Base-by-base conservation (phyloP, 2,888 invertebrate genomes). In the Lasius platythorax region DNA sequence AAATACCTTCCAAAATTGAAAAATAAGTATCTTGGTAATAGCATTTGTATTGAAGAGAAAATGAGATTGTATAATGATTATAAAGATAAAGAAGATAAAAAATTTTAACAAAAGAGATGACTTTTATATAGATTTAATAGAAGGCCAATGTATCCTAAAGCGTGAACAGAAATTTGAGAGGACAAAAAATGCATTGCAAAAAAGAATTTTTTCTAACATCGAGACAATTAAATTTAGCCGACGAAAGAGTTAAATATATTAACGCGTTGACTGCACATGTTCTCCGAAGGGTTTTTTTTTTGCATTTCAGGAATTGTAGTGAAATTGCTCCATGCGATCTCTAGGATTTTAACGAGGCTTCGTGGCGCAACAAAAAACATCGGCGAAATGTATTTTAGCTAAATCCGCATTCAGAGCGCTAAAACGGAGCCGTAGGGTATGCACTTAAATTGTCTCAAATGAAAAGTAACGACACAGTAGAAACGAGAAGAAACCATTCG, bases 361-460 rank as follows among this genome's bases (percentile, higher is more conserved):
- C 46, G 18, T 81, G 61, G 40, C 8, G 73, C 61, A 72, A 73
- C 23, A 81, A 72, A 72, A 73, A 81, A 81, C 61, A 37, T 72
- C 33, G 46, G 46, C 11, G 23, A 28, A 72, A 15, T 72, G 46
- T 46, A 18, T 46, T 79, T 70, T 79, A 79, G 61, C 18, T 61
- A 12, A 81, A 73, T 63, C 37, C 37, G 28, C 28, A n/a, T 56
- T 72, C 30, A 61, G 28, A 70, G 12, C 33, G 28, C 23, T 61
- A 79, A 72, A 72, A 8, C 23, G 3, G 46, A 46, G 28, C 43
- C 30, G 61, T 72, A 70, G n/a, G 33, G 18, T 81, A 63, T 63
- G 37, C 79, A 43, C 73, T 81, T 81, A 81, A 81, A 63, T 50
- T 37, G 46, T 81, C 37, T 63, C 73, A 73, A 81, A 73, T 81